Conservation (phyloP, 2,888 invertebrate species). For the Toxonevra muliebris region DNA sequence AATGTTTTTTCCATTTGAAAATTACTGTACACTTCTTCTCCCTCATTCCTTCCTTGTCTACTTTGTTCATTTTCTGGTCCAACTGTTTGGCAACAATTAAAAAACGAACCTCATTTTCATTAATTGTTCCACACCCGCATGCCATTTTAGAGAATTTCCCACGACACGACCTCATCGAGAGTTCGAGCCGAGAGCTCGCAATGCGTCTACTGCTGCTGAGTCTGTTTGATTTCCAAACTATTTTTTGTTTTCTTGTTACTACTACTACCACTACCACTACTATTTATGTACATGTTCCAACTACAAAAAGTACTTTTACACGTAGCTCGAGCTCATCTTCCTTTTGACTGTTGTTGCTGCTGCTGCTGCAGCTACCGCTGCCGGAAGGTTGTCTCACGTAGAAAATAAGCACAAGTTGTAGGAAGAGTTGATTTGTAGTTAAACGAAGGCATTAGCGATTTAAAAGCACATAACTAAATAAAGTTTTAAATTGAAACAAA, state of each 20-base stretch:
- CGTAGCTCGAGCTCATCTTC: too few species aligned
- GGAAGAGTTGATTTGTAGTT: neutral
- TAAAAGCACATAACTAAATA: neutral
- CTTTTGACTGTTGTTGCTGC: too few species aligned
- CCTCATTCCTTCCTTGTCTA: neutral
- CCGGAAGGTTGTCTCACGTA: slow-evolving; percentile 2
- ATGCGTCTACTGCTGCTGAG: neutral
- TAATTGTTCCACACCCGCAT: slow-evolving; percentile 61
- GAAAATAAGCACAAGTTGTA: neutral
- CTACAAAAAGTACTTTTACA: too few species aligned
- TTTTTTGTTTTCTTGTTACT: too few species aligned
- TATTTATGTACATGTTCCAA: too few species aligned
- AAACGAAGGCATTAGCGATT: neutral
- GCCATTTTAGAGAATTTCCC: slow-evolving; percentile 58
- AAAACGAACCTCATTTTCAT: slow-evolving; percentile 43
- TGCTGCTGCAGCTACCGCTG: neutral
- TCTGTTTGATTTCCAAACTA: neutral
- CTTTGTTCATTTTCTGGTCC: neutral
- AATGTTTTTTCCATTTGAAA: too few species aligned
- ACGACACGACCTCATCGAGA: slow-evolving; percentile 44
- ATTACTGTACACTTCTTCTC: neutral
- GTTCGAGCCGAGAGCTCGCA: neutral
- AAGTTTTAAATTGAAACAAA: slow-evolving; percentile 1
- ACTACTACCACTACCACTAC: too few species aligned
- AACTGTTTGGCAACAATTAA: slow-evolving; percentile 37